phyloP scores from a whole-genome alignment of 1,140 invertebrate species.

The Zaprionus camerounensis region DNA sequence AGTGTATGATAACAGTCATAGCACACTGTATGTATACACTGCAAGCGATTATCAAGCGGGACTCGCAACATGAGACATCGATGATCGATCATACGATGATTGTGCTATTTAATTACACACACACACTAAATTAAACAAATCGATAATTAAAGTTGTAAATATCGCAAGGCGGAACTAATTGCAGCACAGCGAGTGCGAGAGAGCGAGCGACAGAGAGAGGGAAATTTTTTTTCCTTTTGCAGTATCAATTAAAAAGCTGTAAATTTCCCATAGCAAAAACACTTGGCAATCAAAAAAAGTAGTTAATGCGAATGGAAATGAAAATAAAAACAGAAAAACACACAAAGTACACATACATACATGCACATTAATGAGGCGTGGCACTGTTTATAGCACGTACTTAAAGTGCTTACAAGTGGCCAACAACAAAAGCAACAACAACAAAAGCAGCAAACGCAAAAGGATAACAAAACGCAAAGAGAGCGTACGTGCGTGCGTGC shows the following conservation, averaged over 20 bases:
- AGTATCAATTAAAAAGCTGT: constrained; percentile 5
- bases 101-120: neutral
- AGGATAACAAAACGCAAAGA: constrained; percentile 27
- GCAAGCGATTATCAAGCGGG: neutral
- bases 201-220: neutral
- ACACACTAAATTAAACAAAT: neutral
- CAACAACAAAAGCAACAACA: constrained; percentile 6
- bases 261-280: neutral
- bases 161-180: neutral
- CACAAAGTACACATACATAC: neutral
- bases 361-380: constrained; percentile 27
- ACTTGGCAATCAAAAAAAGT: neutral
- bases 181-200: neutral
- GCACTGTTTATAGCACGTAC: constrained; percentile 36
- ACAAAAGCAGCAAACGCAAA: constrained; percentile 14
- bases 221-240: constrained; percentile 6
- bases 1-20: neutral
- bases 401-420: constrained; percentile 39
- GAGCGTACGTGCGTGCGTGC: neutral
- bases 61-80: neutral
- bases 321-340: constrained; percentile 7
- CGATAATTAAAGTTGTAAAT: neutral
- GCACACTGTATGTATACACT: neutral
- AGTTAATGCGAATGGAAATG: constrained; percentile 4
- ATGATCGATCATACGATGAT: neutral